phyloP scores from a whole-genome alignment of 1,140 invertebrate species.

The Camponotus vicinus region DNA sequence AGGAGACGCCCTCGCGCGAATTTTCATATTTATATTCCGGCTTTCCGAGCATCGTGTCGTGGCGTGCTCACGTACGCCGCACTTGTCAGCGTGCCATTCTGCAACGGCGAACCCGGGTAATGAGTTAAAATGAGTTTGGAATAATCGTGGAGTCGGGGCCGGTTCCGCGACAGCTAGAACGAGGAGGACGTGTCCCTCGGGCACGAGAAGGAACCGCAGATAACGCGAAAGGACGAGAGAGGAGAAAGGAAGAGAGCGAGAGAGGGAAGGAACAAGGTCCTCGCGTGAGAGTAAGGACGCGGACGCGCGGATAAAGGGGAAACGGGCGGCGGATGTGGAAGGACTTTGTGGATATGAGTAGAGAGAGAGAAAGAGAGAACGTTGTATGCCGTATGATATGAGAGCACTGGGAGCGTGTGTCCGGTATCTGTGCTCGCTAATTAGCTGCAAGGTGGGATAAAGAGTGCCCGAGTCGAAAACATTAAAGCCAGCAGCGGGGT shows the following conservation, averaged over 20 bases:
- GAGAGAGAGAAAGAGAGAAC: background rate
- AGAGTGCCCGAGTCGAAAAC: constrained; percentile 80
- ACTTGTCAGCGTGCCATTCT: constrained; percentile 73
- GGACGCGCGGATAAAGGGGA: constrained; percentile 61
- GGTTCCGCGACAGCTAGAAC: constrained; percentile 66
- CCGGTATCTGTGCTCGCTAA: constrained; percentile 79
- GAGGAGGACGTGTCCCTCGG: constrained; percentile 58
- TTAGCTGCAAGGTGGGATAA: constrained; percentile 82
- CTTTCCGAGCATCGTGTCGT: constrained; percentile 35
- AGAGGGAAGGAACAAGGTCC: constrained; percentile 60
- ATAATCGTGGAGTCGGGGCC: constrained; percentile 77
- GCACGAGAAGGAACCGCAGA: constrained; percentile 63
- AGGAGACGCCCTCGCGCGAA: constrained; percentile 40
- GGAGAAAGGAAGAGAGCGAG: constrained; percentile 35
- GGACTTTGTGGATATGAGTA: constrained; percentile 67
- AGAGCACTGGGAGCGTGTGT: constrained; percentile 71
- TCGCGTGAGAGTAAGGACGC: constrained; percentile 38
- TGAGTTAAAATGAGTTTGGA: constrained; percentile 82
- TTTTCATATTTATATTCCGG: constrained; percentile 59
- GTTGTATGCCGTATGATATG: constrained; percentile 53
- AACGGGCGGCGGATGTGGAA: constrained; percentile 51
- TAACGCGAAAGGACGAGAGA: constrained; percentile 22
- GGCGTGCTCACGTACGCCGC: constrained; percentile 42
- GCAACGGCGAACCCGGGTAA: constrained; percentile 73
- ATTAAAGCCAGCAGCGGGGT: constrained; percentile 75